Percentiles rank a stretch among this genome's conserved stretches.
Conservation (phyloP, 2,888 invertebrate species). For the Hypena proboscidalis region DNA sequence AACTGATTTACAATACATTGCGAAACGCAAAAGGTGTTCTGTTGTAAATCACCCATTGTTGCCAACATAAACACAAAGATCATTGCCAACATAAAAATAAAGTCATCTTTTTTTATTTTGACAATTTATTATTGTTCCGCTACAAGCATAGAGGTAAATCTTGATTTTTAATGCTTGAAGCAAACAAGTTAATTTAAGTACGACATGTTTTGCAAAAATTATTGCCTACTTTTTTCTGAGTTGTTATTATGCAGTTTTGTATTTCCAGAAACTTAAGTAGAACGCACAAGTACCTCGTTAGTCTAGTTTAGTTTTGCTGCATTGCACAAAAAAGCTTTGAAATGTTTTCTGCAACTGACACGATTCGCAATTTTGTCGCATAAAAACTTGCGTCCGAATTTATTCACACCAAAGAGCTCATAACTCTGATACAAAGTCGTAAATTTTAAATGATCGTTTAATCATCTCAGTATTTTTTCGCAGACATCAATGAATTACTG, state of each 20-base stretch:
- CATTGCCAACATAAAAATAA: conserved; percentile 20
- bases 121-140: conserved; percentile 13
- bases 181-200: no score
- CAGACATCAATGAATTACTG: conserved; percentile 18
- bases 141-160: conserved; percentile 2
- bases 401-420: not conserved
- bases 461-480: conserved; percentile 17
- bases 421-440: conserved; percentile 3
- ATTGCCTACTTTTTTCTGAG: no score
- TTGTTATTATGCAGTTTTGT: no score
- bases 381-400: no score
- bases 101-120: conserved; percentile 18
- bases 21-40: conserved; percentile 15
- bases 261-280: conserved; percentile 1
- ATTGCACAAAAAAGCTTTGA: not conserved
- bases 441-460: conserved; percentile 4
- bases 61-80: no score
- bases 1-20: conserved; percentile 37
- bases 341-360: not conserved
- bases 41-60: conserved; percentile 34
- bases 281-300: conserved; percentile 6
- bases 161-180: no score
- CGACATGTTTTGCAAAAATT: no score
- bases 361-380: not conserved
- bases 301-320: conserved; percentile 2